Evolutionary conservation across 2,888 invertebrate species (phyloP).

Genomic region (Lochmaea capreae): DNA sequence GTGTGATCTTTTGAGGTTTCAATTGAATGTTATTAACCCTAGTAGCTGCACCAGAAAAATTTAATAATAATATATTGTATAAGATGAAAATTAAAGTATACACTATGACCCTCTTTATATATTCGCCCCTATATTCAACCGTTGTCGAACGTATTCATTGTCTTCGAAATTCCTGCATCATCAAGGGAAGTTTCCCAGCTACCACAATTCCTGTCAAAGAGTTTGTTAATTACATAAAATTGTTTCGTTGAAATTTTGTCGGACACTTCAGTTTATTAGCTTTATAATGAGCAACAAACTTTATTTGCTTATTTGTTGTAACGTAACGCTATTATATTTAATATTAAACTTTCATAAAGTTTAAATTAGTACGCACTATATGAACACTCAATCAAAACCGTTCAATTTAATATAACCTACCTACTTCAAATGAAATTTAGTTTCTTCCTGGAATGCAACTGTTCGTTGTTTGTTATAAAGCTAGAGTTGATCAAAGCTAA

Average conservation of each 20-base stretch:
- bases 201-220: neutral
- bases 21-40: too few species aligned
- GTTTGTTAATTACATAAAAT: conserved; percentile 1
- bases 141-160: neutral
- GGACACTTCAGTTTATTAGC: neutral
- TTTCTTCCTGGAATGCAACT: conserved; percentile 4
- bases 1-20: too few species aligned
- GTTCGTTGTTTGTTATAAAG: neutral
- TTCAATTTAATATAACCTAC: neutral
- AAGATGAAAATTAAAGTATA: neutral
- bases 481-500: neutral
- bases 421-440: neutral
- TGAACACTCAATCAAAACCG: neutral
- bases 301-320: neutral
- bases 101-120: neutral
- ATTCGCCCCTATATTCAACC: neutral
- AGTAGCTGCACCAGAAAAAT: neutral
- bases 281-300: conserved; percentile 4
- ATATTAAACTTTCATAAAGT: neutral
- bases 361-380: conserved; percentile 4
- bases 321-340: neutral
- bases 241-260: neutral
- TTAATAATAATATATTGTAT: neutral
- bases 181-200: neutral
- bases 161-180: neutral